Conservation (phyloP, 1,140 invertebrate species). For the Tetragnatha versicolor region DNA sequence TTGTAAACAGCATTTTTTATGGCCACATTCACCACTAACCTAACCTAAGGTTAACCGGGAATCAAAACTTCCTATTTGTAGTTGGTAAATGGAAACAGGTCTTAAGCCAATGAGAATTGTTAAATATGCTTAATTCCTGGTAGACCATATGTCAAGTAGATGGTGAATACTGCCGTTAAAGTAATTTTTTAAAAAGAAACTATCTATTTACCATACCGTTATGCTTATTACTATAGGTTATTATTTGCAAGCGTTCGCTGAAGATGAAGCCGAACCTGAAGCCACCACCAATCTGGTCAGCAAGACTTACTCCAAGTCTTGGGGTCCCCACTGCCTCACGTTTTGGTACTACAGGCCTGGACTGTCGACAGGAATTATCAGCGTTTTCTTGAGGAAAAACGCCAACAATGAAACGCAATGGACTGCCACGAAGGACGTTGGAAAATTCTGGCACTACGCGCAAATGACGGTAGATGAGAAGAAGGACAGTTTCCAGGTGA, state of each 20-base stretch:
- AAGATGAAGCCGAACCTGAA: background rate
- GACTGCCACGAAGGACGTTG: conserved; percentile 16
- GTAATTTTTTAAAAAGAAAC: too few species aligned
- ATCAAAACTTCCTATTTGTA: too few species aligned
- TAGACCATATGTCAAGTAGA: too few species aligned
- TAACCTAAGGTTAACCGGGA: too few species aligned
- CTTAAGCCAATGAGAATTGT: too few species aligned
- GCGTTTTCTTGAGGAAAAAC: background rate
- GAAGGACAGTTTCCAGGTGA: too few species aligned
- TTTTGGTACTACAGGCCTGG: conserved; percentile 49
- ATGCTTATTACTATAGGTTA: too few species aligned
- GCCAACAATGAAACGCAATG: background rate
- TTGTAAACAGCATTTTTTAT: too few species aligned
- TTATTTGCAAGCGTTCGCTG: conserved; percentile 31
- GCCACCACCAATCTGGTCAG: conserved; percentile 25
- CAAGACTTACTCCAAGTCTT: background rate
- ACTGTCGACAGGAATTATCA: conserved; percentile 17
- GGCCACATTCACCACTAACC: too few species aligned
- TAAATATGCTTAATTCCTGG: background rate
- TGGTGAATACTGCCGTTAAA: too few species aligned
- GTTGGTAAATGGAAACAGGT: too few species aligned
- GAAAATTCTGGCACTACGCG: conserved; percentile 42
- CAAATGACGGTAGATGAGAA: conserved; percentile 15
- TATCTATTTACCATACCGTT: too few species aligned
- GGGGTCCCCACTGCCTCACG: conserved; percentile 41